These are phyloP conservation scores for Isoperla grammatica DNA, from an alignment of 2,888 invertebrate species.

Conservation along the genomic window DNA sequence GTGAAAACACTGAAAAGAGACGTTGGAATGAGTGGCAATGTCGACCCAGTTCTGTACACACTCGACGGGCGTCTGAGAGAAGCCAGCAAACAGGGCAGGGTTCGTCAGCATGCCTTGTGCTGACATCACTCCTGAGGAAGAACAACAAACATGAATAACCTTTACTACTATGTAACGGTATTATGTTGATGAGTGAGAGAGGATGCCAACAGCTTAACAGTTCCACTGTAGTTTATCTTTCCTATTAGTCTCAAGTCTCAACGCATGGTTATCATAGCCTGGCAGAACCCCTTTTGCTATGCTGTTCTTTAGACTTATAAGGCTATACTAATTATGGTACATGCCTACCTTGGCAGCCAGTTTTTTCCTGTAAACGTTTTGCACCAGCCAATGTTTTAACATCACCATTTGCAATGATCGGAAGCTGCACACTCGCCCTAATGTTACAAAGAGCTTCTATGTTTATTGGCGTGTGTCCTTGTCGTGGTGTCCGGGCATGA, in stretches of 20 bases:
- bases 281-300: too few species aligned
- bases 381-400: constrained; percentile 70
- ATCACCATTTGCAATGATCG: constrained; percentile 91
- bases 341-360: constrained; percentile 62
- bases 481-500: constrained; percentile 84
- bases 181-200: too few species aligned
- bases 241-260: too few species aligned
- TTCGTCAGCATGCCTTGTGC: constrained; percentile 88
- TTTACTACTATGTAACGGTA: too few species aligned
- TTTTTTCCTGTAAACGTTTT: constrained; percentile 54
- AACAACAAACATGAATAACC: too few species aligned
- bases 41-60: constrained; percentile 81
- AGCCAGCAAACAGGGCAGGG: constrained; percentile 81
- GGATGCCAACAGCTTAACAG: too few species aligned
- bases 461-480: constrained; percentile 71
- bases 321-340: background rate
- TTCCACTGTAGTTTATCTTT: too few species aligned
- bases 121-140: constrained; percentile 69
- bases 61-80: constrained; percentile 58
- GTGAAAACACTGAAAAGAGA: constrained; percentile 82
- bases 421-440: constrained; percentile 65
- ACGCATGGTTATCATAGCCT: too few species aligned
- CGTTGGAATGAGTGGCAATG: constrained; percentile 52
- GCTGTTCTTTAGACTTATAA: too few species aligned
- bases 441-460: constrained; percentile 63